These are phyloP conservation scores for Drosophila pachea DNA, from an alignment of 1,140 invertebrate genomes.

Conservation along the genomic window DNA sequence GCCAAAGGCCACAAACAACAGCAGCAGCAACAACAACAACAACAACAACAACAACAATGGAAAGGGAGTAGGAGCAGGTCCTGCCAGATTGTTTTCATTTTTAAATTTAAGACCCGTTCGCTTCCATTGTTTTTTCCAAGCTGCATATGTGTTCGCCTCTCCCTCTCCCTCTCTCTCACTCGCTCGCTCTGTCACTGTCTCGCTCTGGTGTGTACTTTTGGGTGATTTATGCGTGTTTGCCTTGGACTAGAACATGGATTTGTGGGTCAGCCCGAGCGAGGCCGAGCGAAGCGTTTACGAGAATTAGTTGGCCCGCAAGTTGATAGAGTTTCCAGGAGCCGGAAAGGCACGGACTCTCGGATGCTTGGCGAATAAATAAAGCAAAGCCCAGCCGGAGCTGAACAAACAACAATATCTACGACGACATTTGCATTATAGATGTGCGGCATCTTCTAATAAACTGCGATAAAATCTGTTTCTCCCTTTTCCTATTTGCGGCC, in stretches of 20 bases:
- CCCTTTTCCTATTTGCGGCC: constrained; percentile 14
- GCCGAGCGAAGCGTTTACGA: constrained; percentile 58
- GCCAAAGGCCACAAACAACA: constrained; percentile 66
- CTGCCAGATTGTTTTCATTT: constrained; percentile 72
- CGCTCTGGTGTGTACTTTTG: constrained; percentile 25
- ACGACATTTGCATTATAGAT: constrained; percentile 47
- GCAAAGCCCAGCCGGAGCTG: constrained; percentile 24
- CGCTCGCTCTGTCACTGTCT: neutral
- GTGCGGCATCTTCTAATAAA: constrained; percentile 46
- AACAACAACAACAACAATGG: neutral
- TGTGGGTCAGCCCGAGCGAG: constrained; percentile 63
- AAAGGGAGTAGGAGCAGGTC: constrained; percentile 11
- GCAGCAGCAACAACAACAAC: neutral
- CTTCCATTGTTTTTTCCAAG: constrained; percentile 40
- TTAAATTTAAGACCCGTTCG: constrained; percentile 65
- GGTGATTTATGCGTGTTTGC: constrained; percentile 73
- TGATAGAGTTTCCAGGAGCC: constrained; percentile 45
- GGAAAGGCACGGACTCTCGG: constrained; percentile 29
- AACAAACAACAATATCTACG: constrained; percentile 40
- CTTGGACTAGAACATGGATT: constrained; percentile 58
- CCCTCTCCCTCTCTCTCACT: constrained; percentile 2
- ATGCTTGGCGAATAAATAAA: constrained; percentile 68
- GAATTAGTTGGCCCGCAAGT: constrained; percentile 60
- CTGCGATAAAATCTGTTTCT: constrained; percentile 57
- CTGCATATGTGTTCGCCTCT: constrained; percentile 24